A percentile compares a stretch with the other conserved stretches of the same genome.
Evolutionary conservation across 2,797 vertebrate species (phyloP).

Genomic region (Calcarius lapponicus): DNA sequence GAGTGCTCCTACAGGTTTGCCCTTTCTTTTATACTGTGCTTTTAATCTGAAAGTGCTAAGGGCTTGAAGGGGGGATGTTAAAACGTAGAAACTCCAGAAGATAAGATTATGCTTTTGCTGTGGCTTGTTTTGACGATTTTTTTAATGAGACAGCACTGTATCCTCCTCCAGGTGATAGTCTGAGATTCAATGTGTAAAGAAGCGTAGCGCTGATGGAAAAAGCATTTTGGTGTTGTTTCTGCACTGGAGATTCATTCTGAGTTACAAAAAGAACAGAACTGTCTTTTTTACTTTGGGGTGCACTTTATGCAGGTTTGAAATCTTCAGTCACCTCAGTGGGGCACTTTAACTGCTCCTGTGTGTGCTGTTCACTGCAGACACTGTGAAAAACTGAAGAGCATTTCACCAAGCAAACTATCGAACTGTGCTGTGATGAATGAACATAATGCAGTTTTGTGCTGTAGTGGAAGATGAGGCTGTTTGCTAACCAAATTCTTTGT

Average conservation of each 20-base stretch:
- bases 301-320: background rate
- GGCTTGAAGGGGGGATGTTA: background rate
- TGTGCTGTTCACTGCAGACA: background rate
- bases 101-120: background rate
- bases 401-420: background rate
- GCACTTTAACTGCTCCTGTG: background rate
- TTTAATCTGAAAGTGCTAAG: background rate
- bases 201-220: rapidly evolving
- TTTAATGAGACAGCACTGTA: background rate
- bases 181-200: background rate
- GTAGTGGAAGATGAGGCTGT: background rate
- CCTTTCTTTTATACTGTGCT: background rate
- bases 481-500: background rate
- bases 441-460: background rate
- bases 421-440: background rate
- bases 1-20: constrained; percentile 54
- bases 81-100: background rate
- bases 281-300: background rate
- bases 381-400: background rate
- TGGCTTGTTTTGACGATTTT: background rate
- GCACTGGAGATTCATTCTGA: background rate
- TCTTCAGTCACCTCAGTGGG: background rate
- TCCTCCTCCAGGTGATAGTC: background rate
- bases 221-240: background rate
- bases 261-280: background rate